These are phyloP conservation scores for Allygus modestus DNA, from an alignment of 2,888 invertebrate species.

Conservation along the genomic window DNA sequence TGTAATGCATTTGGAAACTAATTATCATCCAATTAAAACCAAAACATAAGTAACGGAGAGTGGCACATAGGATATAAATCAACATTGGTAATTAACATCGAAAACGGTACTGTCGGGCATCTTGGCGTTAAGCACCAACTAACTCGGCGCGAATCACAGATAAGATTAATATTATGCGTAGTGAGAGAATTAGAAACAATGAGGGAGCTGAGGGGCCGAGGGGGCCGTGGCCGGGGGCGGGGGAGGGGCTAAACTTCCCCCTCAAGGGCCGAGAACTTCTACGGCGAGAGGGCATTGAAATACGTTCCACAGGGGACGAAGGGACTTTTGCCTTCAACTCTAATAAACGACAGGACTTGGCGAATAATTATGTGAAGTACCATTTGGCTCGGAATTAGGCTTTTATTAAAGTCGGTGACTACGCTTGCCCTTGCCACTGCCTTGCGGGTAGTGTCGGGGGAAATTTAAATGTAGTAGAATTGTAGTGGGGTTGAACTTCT, in stretches of 20 bases:
- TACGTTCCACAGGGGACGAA: conserved; percentile 55
- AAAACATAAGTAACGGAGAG: no score
- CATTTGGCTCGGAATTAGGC: conserved; percentile 53
- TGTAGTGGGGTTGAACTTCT: no score
- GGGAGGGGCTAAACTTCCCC: conserved; percentile 48
- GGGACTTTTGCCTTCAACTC: conserved; percentile 56
- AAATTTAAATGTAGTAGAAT: no score
- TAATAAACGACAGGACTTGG: conserved; percentile 56
- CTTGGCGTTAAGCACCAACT: conserved; percentile 30
- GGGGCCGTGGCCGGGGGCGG: neutral
- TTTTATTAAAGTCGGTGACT: conserved; percentile 48
- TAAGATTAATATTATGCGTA: conserved; percentile 61
- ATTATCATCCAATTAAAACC: no score
- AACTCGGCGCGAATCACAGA: conserved; percentile 56
- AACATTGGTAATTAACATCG: conserved; percentile 26
- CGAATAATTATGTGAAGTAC: conserved; percentile 59
- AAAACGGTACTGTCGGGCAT: neutral
- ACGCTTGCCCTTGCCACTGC: neutral
- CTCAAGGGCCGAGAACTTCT: conserved; percentile 56
- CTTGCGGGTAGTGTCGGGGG: neutral
- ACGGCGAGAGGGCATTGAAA: conserved; percentile 60
- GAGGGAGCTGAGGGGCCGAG: conserved; percentile 6
- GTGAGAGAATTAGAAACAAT: conserved; percentile 61
- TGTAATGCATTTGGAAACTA: no score
- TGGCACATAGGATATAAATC: neutral